Conservation (phyloP, 2,113 vertebrate genomes). For the Megaleporinus macrocephalus region DNA sequence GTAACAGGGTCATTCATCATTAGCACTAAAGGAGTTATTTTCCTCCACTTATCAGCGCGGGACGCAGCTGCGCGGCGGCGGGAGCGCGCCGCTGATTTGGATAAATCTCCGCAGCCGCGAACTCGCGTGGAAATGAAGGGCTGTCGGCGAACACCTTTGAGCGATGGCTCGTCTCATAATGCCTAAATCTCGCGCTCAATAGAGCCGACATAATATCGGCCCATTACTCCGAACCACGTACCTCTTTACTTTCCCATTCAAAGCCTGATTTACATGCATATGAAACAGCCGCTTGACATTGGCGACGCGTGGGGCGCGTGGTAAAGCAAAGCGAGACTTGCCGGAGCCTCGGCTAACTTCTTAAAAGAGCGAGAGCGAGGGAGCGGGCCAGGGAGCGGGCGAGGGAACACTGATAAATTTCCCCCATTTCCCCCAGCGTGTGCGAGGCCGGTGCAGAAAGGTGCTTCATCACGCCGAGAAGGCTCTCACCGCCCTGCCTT, state of each 20-base stretch:
- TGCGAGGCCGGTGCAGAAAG: conserved; percentile 73
- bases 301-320: conserved; percentile 19
- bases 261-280: conserved; percentile 49
- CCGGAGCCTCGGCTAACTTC: conserved; percentile 32
- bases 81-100: conserved; percentile 4
- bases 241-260: conserved; percentile 29
- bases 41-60: conserved; percentile 21
- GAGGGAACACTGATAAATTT: conserved; percentile 73
- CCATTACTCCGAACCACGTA: conserved; percentile 28
- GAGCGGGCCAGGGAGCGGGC: background rate
- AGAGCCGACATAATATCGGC: conserved; percentile 37
- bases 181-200: conserved; percentile 37
- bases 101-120: conserved; percentile 33
- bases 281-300: conserved; percentile 28
- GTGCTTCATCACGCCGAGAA: conserved; percentile 78
- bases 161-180: conserved; percentile 22
- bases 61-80: conserved; percentile 26
- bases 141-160: conserved; percentile 17
- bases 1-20: conserved; percentile 46
- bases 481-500: conserved; percentile 73
- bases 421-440: conserved; percentile 74
- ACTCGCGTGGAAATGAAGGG: conserved; percentile 15
- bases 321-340: conserved; percentile 40
- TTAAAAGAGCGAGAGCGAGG: conserved; percentile 32
- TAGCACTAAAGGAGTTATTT: conserved; percentile 38